These are phyloP conservation scores for Cynopterus brachyotis DNA, from an alignment of 2,113 vertebrate species.

Conservation along the genomic window DNA sequence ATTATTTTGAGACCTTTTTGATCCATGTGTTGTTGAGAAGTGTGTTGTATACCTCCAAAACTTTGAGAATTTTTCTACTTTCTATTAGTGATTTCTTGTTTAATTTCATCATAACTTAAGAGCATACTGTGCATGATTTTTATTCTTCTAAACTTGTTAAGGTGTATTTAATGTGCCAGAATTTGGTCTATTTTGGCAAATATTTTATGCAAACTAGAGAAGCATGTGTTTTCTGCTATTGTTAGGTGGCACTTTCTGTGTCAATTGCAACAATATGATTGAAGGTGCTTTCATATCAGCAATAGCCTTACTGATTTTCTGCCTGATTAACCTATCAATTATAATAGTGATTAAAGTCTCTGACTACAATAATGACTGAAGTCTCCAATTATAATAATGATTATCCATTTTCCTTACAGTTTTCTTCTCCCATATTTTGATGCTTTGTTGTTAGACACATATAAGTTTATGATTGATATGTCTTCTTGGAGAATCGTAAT, in stretches of 20 bases:
- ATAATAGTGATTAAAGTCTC: neutral
- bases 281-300: neutral
- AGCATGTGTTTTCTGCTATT: neutral
- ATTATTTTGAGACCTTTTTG: neutral
- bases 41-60: neutral
- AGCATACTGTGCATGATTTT: neutral
- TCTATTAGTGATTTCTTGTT: neutral
- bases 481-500: neutral
- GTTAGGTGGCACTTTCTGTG: neutral
- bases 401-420: neutral
- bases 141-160: neutral
- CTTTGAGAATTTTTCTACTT: neutral
- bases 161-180: neutral
- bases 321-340: neutral
- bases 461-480: neutral
- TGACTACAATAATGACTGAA: neutral
- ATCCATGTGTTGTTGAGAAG: neutral
- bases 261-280: neutral
- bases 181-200: neutral
- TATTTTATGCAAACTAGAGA: neutral
- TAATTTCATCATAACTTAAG: neutral
- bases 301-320: neutral
- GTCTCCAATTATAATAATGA: neutral
- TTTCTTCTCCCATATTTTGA: neutral
- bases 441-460: neutral